phyloP scores from a whole-genome alignment of 2,888 invertebrate species.

The Mamestra brassicae region DNA sequence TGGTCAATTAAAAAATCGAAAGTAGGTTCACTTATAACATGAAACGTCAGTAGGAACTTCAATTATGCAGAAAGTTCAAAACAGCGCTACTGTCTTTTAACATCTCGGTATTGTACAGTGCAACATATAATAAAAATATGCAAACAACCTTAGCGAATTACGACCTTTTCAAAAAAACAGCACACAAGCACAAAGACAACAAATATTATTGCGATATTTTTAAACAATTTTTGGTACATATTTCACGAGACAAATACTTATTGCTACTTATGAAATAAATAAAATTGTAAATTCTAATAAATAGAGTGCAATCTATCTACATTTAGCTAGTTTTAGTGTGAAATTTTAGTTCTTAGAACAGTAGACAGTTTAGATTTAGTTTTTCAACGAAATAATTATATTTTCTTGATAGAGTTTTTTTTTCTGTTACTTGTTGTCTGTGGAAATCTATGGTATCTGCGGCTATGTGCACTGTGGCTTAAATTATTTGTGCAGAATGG shows the following conservation, averaged over 20 bases:
- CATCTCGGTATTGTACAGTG: background rate
- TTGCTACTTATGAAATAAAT: slow-evolving; percentile 62
- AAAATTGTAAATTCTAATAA: slow-evolving; percentile 70
- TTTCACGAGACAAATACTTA: slow-evolving; percentile 63
- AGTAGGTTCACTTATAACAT: background rate
- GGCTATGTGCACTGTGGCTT: background rate
- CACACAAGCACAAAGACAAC: slow-evolving; percentile 43
- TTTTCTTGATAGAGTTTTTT: slow-evolving; percentile 36
- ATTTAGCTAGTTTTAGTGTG: slow-evolving; percentile 75
- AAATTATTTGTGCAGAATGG: slow-evolving; percentile 9
- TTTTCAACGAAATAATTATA: slow-evolving; percentile 53
- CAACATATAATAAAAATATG: too few relatives aligned
- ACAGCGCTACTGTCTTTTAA: background rate
- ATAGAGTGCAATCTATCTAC: slow-evolving; percentile 78
- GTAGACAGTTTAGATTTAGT: slow-evolving; percentile 58
- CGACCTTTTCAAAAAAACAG: slow-evolving; percentile 53
- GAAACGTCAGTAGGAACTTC: too few relatives aligned
- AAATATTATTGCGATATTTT: slow-evolving; percentile 56
- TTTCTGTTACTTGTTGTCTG: slow-evolving; percentile 16
- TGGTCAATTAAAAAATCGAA: background rate
- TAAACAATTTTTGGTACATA: slow-evolving; percentile 51
- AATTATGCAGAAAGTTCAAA: background rate
- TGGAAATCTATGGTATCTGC: slow-evolving; percentile 27
- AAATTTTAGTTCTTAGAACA: slow-evolving; percentile 70
- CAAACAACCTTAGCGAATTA: background rate